Percentiles rank a stretch among this genome's conserved stretches.
phyloP scores from a whole-genome alignment of 2,888 invertebrate genomes.

The Carabus problematicus region DNA sequence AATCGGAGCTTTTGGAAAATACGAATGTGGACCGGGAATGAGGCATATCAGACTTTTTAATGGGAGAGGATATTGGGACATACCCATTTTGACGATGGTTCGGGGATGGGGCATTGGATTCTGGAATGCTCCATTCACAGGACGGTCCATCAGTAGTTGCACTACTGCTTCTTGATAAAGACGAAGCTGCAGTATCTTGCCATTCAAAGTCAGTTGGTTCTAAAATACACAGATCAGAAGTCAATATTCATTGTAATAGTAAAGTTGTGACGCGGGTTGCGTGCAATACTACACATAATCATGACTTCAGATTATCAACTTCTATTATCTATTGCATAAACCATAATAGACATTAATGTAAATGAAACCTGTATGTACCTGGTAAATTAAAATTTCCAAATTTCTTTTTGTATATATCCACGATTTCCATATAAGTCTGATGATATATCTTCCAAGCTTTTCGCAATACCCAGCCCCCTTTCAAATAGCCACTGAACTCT shows the following conservation, averaged over 20 bases:
- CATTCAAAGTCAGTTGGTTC: conserved; percentile 39
- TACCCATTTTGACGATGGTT: conserved; percentile 42
- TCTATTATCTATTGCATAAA: too few species aligned
- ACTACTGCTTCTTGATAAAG: conserved; percentile 20
- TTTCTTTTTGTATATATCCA: conserved; percentile 62
- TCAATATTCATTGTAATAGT: not conserved
- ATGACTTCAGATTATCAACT: too few species aligned
- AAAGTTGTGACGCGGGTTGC: not conserved
- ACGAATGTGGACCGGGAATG: conserved; percentile 49
- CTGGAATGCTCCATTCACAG: conserved; percentile 33
- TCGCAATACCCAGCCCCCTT: conserved; percentile 71
- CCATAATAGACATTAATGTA: too few species aligned
- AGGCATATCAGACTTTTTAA: conserved; percentile 45
- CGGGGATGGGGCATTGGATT: conserved; percentile 31
- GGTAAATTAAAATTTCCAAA: conserved; percentile 55
- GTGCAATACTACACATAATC: not conserved
- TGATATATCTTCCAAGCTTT: conserved; percentile 76
- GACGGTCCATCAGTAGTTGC: conserved; percentile 2
- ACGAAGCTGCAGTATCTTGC: conserved; percentile 8
- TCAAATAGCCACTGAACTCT: conserved; percentile 69
- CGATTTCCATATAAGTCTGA: conserved; percentile 66
- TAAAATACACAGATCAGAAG: conserved; percentile 1
- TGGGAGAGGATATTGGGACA: conserved; percentile 29
- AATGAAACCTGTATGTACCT: conserved; percentile 42
- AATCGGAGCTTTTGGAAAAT: conserved; percentile 23